Conservation (phyloP, 2,797 vertebrate genomes). For the Ptychobarbus kaznakovi region DNA sequence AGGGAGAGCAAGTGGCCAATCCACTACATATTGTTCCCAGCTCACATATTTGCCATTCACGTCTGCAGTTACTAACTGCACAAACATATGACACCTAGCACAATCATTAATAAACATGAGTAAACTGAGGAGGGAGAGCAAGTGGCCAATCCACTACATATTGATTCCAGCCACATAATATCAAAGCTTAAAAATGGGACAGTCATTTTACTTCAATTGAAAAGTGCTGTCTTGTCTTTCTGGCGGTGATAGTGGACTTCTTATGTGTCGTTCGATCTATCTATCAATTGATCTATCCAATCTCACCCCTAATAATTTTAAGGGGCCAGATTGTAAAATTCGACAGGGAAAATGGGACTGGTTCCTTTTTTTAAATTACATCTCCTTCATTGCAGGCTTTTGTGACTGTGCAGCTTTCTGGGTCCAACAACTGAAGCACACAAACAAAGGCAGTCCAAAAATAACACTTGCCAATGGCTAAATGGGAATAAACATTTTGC, state of each 20-base stretch:
- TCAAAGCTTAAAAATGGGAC: no score
- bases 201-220: no score
- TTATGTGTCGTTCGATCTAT: no score
- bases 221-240: no score
- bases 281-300: neutral
- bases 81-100: no score
- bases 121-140: no score
- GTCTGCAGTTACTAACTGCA: no score
- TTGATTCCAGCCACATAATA: no score
- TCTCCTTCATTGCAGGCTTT: neutral
- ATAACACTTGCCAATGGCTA: neutral
- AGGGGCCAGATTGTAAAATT: neutral
- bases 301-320: constrained; percentile 1
- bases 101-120: no score
- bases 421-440: neutral
- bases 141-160: no score
- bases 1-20: constrained; percentile 20
- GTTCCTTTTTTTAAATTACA: neutral
- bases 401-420: neutral
- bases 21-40: constrained; percentile 11
- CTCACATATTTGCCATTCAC: no score
- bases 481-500: neutral
- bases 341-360: neutral
- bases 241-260: no score
- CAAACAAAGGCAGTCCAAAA: neutral